Base-by-base conservation (phyloP, 2,888 invertebrate species). In the Anaspis maculata region DNA sequence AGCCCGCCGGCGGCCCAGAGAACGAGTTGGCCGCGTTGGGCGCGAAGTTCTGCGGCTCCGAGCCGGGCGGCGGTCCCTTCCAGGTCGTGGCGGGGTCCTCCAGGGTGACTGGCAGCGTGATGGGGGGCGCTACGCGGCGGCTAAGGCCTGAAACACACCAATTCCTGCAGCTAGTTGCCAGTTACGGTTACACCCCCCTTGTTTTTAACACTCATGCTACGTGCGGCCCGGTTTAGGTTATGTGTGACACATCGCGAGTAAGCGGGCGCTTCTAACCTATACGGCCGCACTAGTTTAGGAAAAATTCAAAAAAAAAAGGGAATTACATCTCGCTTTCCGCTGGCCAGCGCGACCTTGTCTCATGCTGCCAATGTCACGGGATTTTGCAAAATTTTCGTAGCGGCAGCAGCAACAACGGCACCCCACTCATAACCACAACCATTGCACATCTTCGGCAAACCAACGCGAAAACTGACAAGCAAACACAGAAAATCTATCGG, bases 21-120 rank as follows among this genome's bases (percentile, higher is more conserved):
- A 74, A 64, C 68, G 76, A 61, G 63, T 76, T 76, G 42, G 76
- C 76, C 44, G 71, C 69, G 59, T 70, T 71, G 44, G 71, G 68
- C 45, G 77, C 76, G 60, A 78, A 79, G 62, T 77, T 77, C 56
- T 79, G 79, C 55, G 71, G 70, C 66, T 71, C 71, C 63, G 74
- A 73, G 61, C 74, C 74, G 65, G 74, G 72, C 62, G 74, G 77
- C 70, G 68, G 77, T 19, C 77, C 79, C 76, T 86, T 87, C 87
- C 86, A 86, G 68, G 79, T 80, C 59, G 76, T 73, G 62, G 75
- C 69, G 59, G 77, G 76, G 70, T 81, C 81, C 71, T 81, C 81
- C 76, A 81, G 78, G 65, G 78, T 77, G 70, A 78, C 74, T 64
- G 79, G 74, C 69, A 76, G 71, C 69, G 73, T 72, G 68, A 74